Base-by-base conservation (phyloP, 2,888 invertebrate genomes). In the Tiphia femorata region DNA sequence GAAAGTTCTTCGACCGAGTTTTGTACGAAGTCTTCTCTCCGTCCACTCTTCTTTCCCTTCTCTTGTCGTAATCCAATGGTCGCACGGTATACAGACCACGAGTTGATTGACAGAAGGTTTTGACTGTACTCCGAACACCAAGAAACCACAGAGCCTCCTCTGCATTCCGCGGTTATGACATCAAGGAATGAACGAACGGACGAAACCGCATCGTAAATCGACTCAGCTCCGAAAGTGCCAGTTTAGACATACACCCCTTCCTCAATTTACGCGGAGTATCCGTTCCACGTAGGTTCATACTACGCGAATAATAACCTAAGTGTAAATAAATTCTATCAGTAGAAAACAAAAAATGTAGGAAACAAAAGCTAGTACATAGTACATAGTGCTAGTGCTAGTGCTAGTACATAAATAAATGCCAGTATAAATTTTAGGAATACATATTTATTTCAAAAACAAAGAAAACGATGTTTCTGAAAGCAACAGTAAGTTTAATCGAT, bases 161-260 rank as follows among this genome's bases (percentile, higher is more conserved):
- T 54, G 59, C 74, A 76, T 77, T 77, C 74, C 73, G 68, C 70
- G 76, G 72, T 74, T 72, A 17, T 68, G 55, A 67, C n/a, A n/a
- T n/a, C n/a, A n/a, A n/a, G n/a, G n/a, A n/a, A n/a, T n/a, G 56
- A 64, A 54, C 52, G 43, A 30, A 46, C 61, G 47, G 41, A 59
- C 58, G 60, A 49, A 56, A n/a, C n/a, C 50, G 54, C 52, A 57
- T 48, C 56, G 44, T 62, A 64, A 64, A 68, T 55, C 53, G 47
- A 58, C 57, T 50, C 58, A 25, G 49, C 59, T 43, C 49, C 52
- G 42, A 44, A 58, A 50, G 40, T 62, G 62, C 51, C 52, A 58
- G 44, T 70, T 62, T 48, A n/a, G 27, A 44, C 58, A 29, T 43
- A 60, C 42, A 20, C 27, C n/a, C 25, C n/a, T n/a, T n/a, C n/a